phyloP scores from a whole-genome alignment of 2,113 vertebrate species.

The Callopanchax toddi region DNA sequence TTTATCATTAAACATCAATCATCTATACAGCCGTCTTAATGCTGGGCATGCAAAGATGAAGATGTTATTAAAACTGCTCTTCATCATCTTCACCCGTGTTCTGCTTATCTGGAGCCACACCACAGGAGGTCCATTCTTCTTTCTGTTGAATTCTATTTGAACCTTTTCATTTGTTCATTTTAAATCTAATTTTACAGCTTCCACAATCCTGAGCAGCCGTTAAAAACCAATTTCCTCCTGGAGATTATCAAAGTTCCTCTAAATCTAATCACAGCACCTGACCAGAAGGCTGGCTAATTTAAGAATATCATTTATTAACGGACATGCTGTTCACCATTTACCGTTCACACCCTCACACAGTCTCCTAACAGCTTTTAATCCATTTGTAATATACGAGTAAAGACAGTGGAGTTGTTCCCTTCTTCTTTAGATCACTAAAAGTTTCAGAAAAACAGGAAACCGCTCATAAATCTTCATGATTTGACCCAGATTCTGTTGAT shows the following conservation, averaged over 20 bases:
- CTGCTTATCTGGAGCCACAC: not conserved
- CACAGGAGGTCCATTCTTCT: not conserved
- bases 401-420: too few species aligned
- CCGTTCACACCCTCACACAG: too few species aligned
- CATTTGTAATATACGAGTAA: too few species aligned
- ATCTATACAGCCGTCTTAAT: not conserved
- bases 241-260: conserved; percentile 5
- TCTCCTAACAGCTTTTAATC: too few species aligned
- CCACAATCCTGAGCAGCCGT: not conserved
- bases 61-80: not conserved
- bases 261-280: not conserved
- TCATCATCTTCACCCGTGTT: not conserved
- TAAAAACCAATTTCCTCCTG: not conserved
- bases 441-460: conserved; percentile 28
- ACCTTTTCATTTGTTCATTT: not conserved
- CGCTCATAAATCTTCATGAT: not conserved
- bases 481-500: conserved; percentile 8
- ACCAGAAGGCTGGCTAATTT: conserved; percentile 7
- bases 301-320: not conserved
- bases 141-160: not conserved
- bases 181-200: not conserved
- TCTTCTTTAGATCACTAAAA: conserved; percentile 20
- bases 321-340: not conserved
- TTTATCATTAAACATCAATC: not conserved
- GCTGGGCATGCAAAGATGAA: not conserved